Conservation (phyloP, 2,888 invertebrate genomes). For the Morpho achilles region DNA sequence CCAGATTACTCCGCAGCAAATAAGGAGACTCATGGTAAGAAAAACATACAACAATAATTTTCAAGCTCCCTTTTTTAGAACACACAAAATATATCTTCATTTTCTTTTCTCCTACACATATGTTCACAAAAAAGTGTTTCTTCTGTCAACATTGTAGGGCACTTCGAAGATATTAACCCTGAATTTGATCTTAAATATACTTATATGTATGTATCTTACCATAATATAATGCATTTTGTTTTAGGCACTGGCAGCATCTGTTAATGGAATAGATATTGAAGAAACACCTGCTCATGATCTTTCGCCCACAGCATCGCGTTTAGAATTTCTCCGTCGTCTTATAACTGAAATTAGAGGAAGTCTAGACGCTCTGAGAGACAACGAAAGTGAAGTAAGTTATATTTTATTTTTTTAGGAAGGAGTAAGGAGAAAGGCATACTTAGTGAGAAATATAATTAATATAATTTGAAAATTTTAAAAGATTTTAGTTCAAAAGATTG, state of each 20-base stretch:
- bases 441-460: too few relatives aligned
- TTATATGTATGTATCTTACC: not conserved
- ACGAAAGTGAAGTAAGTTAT: conserved; percentile 21
- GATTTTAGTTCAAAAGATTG: too few relatives aligned
- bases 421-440: not conserved
- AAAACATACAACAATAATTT: too few relatives aligned
- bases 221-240: not conserved
- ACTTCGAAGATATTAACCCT: too few relatives aligned
- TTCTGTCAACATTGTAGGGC: too few relatives aligned
- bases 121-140: too few relatives aligned
- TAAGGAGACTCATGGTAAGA: conserved; percentile 44
- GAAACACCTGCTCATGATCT: conserved; percentile 27
- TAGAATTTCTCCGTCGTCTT: conserved; percentile 48
- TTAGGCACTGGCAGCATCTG: conserved; percentile 18
- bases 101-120: too few relatives aligned
- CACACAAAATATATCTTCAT: too few relatives aligned
- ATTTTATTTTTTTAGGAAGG: conserved; percentile 3
- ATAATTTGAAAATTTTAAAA: too few relatives aligned
- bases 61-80: too few relatives aligned
- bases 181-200: too few relatives aligned
- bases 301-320: conserved; percentile 52
- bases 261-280: conserved; percentile 27
- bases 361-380: conserved; percentile 26
- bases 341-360: conserved; percentile 47
- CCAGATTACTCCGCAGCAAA: conserved; percentile 37